Conservation (phyloP, 2,113 vertebrate species). For the Vulpes lagopus region DNA sequence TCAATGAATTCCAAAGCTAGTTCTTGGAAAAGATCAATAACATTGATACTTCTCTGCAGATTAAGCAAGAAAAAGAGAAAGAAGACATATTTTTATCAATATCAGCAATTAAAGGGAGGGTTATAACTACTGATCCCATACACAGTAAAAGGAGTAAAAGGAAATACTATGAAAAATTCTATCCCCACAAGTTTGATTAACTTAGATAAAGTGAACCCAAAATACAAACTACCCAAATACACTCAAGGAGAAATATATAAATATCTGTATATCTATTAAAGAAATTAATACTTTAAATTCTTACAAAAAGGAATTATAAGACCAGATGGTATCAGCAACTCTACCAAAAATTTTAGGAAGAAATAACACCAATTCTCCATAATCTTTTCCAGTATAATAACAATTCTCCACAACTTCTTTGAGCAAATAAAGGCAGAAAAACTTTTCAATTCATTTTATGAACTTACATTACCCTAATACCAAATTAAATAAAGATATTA, state of each 20-base stretch:
- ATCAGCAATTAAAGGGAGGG: not conserved
- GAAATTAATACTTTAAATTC: not conserved
- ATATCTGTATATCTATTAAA: not conserved
- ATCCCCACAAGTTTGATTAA: not conserved
- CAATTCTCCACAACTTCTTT: not conserved
- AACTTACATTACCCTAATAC: not conserved
- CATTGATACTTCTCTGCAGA: not conserved
- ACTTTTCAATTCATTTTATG: not conserved
- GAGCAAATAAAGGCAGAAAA: not conserved
- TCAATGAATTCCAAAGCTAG: not conserved
- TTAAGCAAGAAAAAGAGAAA: not conserved
- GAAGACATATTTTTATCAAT: not conserved
- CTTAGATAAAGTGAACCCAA: not conserved
- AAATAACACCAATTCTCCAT: not conserved
- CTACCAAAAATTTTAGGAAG: not conserved
- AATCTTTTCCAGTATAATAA: not conserved
- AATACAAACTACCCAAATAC: not conserved
- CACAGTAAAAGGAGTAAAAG: not conserved
- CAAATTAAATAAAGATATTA: not conserved
- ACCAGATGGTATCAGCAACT: not conserved
- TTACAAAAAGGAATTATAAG: not conserved
- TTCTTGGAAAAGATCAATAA: not conserved
- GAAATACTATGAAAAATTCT: not conserved
- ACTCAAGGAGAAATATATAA: not conserved
- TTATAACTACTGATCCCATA: not conserved